phyloP scores from a whole-genome alignment of 2,797 vertebrate genomes.

The Rhinella marina region DNA sequence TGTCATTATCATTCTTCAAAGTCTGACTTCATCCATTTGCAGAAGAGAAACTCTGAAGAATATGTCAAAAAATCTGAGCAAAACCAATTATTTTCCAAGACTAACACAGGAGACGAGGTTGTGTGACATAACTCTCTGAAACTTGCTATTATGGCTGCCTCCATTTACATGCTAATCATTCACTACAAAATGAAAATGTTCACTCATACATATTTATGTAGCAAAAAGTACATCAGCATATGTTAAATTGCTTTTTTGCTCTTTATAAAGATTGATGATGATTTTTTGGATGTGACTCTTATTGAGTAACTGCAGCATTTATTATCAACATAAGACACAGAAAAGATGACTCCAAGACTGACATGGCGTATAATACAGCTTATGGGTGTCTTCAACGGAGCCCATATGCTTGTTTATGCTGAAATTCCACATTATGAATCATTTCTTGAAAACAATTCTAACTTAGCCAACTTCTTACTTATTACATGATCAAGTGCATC shows the following conservation, averaged over 20 bases:
- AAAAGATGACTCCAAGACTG: not conserved
- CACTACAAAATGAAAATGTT: slow-evolving; percentile 17
- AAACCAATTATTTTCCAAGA: not conserved
- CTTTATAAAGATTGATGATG: slow-evolving; percentile 46
- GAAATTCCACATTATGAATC: not conserved
- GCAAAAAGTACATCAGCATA: slow-evolving; percentile 30
- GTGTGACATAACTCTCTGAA: slow-evolving; percentile 2
- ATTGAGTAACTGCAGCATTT: slow-evolving; percentile 21
- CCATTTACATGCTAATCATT: slow-evolving; percentile 49
- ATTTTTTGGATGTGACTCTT: slow-evolving; percentile 14
- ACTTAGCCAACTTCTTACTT: not conserved
- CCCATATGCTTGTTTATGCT: slow-evolving; percentile 51
- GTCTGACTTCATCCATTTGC: not conserved
- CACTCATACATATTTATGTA: slow-evolving; percentile 45
- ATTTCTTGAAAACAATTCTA: slow-evolving; percentile 9
- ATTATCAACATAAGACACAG: slow-evolving; percentile 24
- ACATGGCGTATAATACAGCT: not conserved
- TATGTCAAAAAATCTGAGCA: not conserved
- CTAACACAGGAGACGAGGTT: not conserved
- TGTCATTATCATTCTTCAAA: not conserved
- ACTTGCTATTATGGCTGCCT: slow-evolving; percentile 19
- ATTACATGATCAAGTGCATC: not conserved
- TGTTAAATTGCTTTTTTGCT: slow-evolving; percentile 42
- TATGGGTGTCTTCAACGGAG: not conserved
- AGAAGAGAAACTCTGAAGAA: not conserved